Evolutionary conservation across 1,140 invertebrate species (phyloP).

Genomic region (Drosophila guanche): DNA sequence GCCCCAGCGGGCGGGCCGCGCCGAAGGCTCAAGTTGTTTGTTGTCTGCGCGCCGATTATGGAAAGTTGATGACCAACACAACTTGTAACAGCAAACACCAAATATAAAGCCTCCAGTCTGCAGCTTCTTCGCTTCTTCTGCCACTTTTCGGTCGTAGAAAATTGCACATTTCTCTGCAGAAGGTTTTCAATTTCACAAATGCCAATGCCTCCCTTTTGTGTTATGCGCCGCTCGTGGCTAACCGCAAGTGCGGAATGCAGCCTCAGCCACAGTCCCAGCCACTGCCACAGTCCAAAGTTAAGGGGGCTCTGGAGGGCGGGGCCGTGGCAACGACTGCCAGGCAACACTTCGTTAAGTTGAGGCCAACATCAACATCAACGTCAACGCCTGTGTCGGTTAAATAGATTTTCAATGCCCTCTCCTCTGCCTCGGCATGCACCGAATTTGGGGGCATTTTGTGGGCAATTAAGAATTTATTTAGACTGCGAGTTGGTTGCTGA

Average conservation of each 20-base stretch:
- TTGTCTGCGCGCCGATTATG: constrained; percentile 80
- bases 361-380: constrained; percentile 77
- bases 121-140: background rate
- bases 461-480: background rate
- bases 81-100: constrained; percentile 5
- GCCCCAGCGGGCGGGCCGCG: constrained; percentile 60
- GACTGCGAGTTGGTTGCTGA: background rate
- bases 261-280: background rate
- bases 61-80: constrained; percentile 75
- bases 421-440: background rate
- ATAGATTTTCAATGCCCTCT: constrained; percentile 61
- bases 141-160: constrained; percentile 51
- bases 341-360: constrained; percentile 77
- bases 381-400: constrained; percentile 77
- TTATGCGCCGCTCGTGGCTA: constrained; percentile 70
- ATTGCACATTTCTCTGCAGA: constrained; percentile 55
- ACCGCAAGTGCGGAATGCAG: constrained; percentile 69
- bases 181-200: constrained; percentile 65
- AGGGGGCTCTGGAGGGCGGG: constrained; percentile 14
- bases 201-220: constrained; percentile 43
- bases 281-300: constrained; percentile 12
- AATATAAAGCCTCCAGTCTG: background rate
- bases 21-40: constrained; percentile 71
- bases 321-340: constrained; percentile 29
- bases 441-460: background rate